These are phyloP conservation scores for Onthophagus sagittarius DNA, from an alignment of 2,888 invertebrate genomes.

Conservation along the genomic window DNA sequence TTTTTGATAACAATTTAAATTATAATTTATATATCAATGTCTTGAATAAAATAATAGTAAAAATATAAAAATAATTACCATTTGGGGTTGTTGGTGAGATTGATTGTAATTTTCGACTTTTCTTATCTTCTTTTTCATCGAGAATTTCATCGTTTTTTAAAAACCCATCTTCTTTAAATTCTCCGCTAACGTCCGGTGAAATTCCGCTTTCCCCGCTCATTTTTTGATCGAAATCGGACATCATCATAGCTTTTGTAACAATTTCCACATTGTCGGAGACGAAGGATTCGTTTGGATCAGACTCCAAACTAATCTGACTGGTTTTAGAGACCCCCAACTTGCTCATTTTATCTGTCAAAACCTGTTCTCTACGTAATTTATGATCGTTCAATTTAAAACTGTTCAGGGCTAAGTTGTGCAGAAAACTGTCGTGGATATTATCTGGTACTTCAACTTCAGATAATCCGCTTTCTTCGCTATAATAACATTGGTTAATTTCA, in stretches of 20 bases:
- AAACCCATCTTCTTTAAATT: not conserved
- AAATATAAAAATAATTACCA: too few species aligned
- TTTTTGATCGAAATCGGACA: slow-evolving; percentile 14
- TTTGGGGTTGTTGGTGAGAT: too few species aligned
- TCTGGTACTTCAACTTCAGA: slow-evolving; percentile 38
- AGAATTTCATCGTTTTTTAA: not conserved
- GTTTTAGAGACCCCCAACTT: slow-evolving; percentile 47
- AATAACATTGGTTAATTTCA: slow-evolving; percentile 62
- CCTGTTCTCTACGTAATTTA: slow-evolving; percentile 39
- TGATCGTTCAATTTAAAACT: slow-evolving; percentile 47
- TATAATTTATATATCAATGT: too few species aligned
- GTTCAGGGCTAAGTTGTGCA: slow-evolving; percentile 41
- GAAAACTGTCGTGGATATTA: slow-evolving; percentile 31
- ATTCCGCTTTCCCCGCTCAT: slow-evolving; percentile 22
- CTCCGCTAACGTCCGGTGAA: slow-evolving; percentile 5
- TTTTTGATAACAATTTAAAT: too few species aligned
- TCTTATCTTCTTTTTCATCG: too few species aligned
- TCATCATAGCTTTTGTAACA: slow-evolving; percentile 28
- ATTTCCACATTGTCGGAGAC: slow-evolving; percentile 39
- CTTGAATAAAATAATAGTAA: too few species aligned
- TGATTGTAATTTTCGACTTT: too few species aligned
- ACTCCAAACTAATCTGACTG: slow-evolving; percentile 47
- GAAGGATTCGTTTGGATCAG: slow-evolving; percentile 38
- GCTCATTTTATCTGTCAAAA: slow-evolving; percentile 39
- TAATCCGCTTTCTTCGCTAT: slow-evolving; percentile 57